Evolutionary conservation across 1,140 invertebrate species (phyloP).

Genomic region (Listronotus oregonensis): DNA sequence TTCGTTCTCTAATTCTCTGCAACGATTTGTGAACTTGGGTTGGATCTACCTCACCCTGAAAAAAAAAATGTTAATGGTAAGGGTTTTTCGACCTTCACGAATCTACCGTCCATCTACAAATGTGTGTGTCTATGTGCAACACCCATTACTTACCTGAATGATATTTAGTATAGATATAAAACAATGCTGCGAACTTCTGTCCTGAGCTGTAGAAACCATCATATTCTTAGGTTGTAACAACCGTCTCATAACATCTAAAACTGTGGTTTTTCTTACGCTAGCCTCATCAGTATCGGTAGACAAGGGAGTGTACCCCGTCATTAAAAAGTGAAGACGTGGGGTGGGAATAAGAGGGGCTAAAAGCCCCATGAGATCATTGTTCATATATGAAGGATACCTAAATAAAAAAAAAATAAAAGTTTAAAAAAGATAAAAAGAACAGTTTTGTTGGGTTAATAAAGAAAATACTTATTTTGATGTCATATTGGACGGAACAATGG

Average conservation of each 20-base stretch:
- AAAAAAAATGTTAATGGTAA: no score
- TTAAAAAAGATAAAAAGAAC: no score
- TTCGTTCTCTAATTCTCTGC: slow-evolving; percentile 92
- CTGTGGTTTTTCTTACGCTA: slow-evolving; percentile 88
- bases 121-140: no score
- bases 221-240: slow-evolving; percentile 98
- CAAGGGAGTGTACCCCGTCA: slow-evolving; percentile 97
- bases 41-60: slow-evolving; percentile 91
- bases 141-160: slow-evolving; percentile 76
- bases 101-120: no score
- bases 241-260: slow-evolving; percentile 93
- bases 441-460: no score
- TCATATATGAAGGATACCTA: slow-evolving; percentile 97
- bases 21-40: slow-evolving; percentile 94
- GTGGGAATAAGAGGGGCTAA: slow-evolving; percentile 96
- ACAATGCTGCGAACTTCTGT: slow-evolving; percentile 88
- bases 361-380: slow-evolving; percentile 95
- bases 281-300: slow-evolving; percentile 76
- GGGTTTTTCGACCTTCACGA: no score
- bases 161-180: slow-evolving; percentile 99
- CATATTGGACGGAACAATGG: no score
- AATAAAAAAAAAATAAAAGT: no score
- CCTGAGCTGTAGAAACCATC: slow-evolving; percentile 96
- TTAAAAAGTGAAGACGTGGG: slow-evolving; percentile 95
- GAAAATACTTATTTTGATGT: no score